These are phyloP conservation scores for Gymnocheta viridis DNA, from an alignment of 2,888 invertebrate species.

Conservation along the genomic window DNA sequence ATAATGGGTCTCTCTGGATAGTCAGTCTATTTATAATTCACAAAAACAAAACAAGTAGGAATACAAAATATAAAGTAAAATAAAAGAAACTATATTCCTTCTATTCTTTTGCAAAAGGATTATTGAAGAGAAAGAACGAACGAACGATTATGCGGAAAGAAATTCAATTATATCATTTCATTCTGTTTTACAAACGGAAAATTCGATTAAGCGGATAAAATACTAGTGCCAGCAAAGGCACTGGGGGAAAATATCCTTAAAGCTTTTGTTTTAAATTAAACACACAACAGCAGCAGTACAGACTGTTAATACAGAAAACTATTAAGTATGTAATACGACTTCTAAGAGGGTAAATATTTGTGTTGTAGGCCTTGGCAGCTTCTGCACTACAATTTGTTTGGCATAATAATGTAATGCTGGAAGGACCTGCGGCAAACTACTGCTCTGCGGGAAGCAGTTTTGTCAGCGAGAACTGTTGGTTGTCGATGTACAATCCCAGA, in stretches of 20 bases:
- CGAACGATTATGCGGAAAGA: slow-evolving; percentile 7
- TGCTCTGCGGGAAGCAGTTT: no score
- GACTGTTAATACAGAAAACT: background rate
- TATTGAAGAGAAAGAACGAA: slow-evolving; percentile 10
- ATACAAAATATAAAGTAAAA: background rate
- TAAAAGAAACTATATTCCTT: background rate
- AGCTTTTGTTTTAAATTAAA: background rate
- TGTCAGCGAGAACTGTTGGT: no score
- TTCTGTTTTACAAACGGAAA: slow-evolving; percentile 51
- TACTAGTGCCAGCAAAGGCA: slow-evolving; percentile 7
- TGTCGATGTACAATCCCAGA: no score
- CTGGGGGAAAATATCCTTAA: background rate
- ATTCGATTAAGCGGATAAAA: slow-evolving; percentile 65
- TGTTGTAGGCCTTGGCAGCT: no score
- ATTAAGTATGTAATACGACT: background rate
- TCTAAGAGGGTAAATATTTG: no score
- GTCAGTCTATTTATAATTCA: slow-evolving; percentile 52
- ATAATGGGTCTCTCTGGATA: slow-evolving; percentile 8
- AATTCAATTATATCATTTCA: slow-evolving; percentile 63
- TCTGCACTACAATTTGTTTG: no score
- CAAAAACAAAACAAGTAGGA: background rate
- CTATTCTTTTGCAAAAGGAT: background rate
- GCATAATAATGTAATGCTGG: no score
- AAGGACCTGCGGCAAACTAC: no score
- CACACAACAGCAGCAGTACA: background rate